Evolutionary conservation across 35 echinoderm and acorn worm genomes (phyloP).

Genomic region (Diadema setosum): DNA sequence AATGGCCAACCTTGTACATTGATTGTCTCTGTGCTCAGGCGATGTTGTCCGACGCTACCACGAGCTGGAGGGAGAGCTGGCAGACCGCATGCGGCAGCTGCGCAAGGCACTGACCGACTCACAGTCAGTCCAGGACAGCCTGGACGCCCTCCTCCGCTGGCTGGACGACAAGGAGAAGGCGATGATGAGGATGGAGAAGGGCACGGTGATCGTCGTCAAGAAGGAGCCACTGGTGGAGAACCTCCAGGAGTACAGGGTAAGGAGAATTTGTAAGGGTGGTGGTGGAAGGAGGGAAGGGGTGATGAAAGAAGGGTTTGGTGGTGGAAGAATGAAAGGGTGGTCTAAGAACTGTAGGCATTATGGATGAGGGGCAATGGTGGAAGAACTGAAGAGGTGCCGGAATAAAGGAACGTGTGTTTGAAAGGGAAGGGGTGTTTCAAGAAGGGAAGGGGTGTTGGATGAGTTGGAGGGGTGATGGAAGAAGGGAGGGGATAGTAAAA

Average conservation of each 20-base stretch:
- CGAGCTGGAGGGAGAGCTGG: slow-evolving; percentile 78
- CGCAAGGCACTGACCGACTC: slow-evolving; percentile 82
- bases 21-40: slow-evolving; percentile 31
- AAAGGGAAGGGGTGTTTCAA: too few species aligned
- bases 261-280: too few species aligned
- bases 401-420: too few species aligned
- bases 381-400: too few species aligned
- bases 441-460: too few species aligned
- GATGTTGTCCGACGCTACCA: slow-evolving; percentile 80
- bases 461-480: too few species aligned
- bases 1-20: neutral
- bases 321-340: neutral
- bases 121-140: slow-evolving; percentile 86
- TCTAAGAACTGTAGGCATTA: too few species aligned
- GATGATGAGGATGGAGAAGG: slow-evolving; percentile 77
- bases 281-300: neutral
- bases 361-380: too few species aligned
- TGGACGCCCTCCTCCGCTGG: slow-evolving; percentile 93
- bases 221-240: slow-evolving; percentile 93
- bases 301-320: neutral
- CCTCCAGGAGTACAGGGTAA: slow-evolving; percentile 91
- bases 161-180: slow-evolving; percentile 97
- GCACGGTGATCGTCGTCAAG: slow-evolving; percentile 90
- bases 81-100: slow-evolving; percentile 51
- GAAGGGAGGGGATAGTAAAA: too few species aligned